A percentile compares a stretch with the other conserved stretches of the same genome.
These are phyloP conservation scores for Bombus huntii DNA, from an alignment of 1,140 invertebrate species.

Conservation along the genomic window DNA sequence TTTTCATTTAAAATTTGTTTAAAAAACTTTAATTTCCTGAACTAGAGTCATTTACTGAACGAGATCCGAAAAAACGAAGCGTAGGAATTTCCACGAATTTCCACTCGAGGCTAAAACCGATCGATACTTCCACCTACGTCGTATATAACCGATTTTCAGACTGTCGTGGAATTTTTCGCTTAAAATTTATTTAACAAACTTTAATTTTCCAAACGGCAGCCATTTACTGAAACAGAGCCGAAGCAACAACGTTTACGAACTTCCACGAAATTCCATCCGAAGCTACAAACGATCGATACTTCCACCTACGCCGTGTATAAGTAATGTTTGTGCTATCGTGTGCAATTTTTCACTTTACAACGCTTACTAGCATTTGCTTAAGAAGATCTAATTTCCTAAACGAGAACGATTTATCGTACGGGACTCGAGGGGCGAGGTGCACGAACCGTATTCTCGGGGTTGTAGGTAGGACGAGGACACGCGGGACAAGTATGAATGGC, in stretches of 20 bases:
- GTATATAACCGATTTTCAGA: not conserved
- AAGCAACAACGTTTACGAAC: too few relatives aligned
- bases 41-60: not conserved
- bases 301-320: too few relatives aligned
- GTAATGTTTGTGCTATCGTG: too few relatives aligned
- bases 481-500: constrained; percentile 67
- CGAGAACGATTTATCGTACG: not conserved
- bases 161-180: not conserved
- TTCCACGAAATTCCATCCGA: too few relatives aligned
- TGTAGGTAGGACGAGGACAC: constrained; percentile 60
- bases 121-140: not conserved
- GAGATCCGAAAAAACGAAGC: not conserved
- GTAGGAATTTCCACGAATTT: not conserved
- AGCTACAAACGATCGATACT: too few relatives aligned
- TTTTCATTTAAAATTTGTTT: not conserved
- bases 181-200: not conserved
- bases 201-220: too few relatives aligned
- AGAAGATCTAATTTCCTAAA: not conserved
- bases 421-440: not conserved
- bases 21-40: not conserved
- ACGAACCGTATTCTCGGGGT: constrained; percentile 41
- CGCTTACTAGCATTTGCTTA: not conserved
- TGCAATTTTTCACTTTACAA: too few relatives aligned
- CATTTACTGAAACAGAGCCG: too few relatives aligned
- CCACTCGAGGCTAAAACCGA: not conserved